Percentiles rank a stretch among this genome's conserved stretches.
Conservation (phyloP, 2,888 invertebrate genomes). For the Thereva unica region DNA sequence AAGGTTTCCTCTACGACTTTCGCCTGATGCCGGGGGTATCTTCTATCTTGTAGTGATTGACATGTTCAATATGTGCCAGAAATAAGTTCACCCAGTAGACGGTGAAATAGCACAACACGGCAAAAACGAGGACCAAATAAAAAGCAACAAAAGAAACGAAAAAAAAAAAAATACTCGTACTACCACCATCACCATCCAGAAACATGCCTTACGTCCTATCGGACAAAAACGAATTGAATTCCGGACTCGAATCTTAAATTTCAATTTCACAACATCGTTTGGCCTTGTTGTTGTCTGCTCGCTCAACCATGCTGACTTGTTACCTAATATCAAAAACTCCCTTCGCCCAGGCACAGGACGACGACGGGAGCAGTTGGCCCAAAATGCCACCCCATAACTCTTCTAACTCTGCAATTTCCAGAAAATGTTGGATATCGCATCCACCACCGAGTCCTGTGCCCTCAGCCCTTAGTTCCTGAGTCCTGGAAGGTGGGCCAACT, state of each 20-base stretch:
- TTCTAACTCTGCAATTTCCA: background rate
- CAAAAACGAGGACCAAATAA: background rate
- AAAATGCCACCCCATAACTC: background rate
- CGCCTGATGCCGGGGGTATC: no score
- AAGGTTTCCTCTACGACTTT: background rate
- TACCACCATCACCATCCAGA: background rate
- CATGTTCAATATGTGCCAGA: slow-evolving; percentile 28
- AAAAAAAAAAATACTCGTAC: slow-evolving; percentile 5
- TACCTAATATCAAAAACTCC: slow-evolving; percentile 30
- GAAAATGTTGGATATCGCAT: background rate
- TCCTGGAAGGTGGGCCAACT: slow-evolving; percentile 1
- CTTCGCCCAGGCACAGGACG: background rate
- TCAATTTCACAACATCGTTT: slow-evolving; percentile 23
- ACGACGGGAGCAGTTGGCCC: no score
- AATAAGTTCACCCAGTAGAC: slow-evolving; percentile 14
- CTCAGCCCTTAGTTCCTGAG: background rate
- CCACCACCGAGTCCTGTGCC: background rate
- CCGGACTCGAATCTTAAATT: slow-evolving; percentile 31
- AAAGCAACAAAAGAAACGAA: slow-evolving; percentile 10
- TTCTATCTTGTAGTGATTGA: slow-evolving; percentile 16
- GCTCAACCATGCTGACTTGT: slow-evolving; percentile 29
- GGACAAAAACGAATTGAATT: slow-evolving; percentile 31
- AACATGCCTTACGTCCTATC: slow-evolving; percentile 18
- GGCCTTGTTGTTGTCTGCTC: slow-evolving; percentile 20
- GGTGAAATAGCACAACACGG: background rate